Conservation (phyloP, 2,888 invertebrate species). For the Cheilosia vernalis region DNA sequence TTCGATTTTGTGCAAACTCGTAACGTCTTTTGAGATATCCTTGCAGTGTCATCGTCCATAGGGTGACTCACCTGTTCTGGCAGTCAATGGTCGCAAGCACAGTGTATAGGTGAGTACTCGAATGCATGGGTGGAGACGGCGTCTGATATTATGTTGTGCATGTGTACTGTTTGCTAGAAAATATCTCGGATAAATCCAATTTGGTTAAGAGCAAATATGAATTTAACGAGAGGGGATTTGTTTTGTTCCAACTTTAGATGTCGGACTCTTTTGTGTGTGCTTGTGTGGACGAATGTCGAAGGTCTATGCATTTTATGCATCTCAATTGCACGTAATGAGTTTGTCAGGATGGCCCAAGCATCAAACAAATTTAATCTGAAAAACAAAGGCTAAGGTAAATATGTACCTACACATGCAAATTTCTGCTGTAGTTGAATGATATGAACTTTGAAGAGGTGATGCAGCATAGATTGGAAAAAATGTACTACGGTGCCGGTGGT, state of each 20-base stretch:
- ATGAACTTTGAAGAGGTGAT: conserved; percentile 4
- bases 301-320: conserved; percentile 35
- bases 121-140: conserved; percentile 13
- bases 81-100: conserved; percentile 16
- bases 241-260: conserved; percentile 28
- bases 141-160: conserved; percentile 13
- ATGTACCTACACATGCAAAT: background rate
- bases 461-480: background rate
- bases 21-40: conserved; percentile 52
- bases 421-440: background rate
- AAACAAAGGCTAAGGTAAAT: background rate
- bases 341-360: conserved; percentile 41
- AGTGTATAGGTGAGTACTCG: background rate
- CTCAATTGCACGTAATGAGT: conserved; percentile 65
- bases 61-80: conserved; percentile 38
- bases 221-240: conserved; percentile 42
- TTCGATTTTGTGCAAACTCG: conserved; percentile 55
- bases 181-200: conserved; percentile 65
- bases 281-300: conserved; percentile 16
- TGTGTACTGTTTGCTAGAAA: conserved; percentile 47
- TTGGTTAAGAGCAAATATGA: conserved; percentile 68
- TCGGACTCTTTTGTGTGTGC: conserved; percentile 9
- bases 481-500: too few species aligned
- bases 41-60: conserved; percentile 10
- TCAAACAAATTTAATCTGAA: conserved; percentile 48